phyloP scores from a whole-genome alignment of 64 coral and sea anemone genomes.

The Porites lutea region DNA sequence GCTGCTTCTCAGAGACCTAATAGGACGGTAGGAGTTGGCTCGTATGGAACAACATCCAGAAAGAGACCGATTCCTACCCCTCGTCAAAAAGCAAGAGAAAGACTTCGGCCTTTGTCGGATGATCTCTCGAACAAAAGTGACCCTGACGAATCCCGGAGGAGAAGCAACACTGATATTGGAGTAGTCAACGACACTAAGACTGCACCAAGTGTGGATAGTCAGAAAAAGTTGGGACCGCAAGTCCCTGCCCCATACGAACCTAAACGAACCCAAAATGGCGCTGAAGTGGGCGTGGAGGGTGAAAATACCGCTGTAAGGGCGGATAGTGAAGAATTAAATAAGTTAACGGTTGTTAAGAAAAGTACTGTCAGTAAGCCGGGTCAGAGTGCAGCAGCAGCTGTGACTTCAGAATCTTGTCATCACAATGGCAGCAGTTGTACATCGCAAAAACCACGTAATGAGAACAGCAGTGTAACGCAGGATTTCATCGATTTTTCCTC shows the following conservation, averaged over 20 bases:
- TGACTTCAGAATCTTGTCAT: too few relatives aligned
- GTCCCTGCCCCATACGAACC: neutral
- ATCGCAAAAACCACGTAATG: too few relatives aligned
- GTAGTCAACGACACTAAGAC: neutral
- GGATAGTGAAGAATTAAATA: too few relatives aligned
- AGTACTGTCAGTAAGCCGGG: too few relatives aligned
- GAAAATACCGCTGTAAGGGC: neutral
- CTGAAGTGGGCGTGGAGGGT: neutral
- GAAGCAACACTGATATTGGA: neutral
- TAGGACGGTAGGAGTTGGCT: too few relatives aligned
- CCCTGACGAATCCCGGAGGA: neutral
- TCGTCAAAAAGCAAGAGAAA: neutral
- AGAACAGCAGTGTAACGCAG: neutral
- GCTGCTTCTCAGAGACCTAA: neutral
- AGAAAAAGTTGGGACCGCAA: neutral
- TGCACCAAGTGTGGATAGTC: too few relatives aligned
- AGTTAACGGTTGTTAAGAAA: too few relatives aligned
- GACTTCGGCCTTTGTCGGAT: neutral
- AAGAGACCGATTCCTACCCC: neutral
- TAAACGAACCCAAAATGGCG: neutral
- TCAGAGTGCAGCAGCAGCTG: neutral
- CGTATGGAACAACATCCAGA: neutral
- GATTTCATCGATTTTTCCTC: neutral
- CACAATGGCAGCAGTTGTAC: too few relatives aligned
- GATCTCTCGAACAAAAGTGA: neutral